These are phyloP conservation scores for Gnatocerus cornutus DNA, from an alignment of 2,888 invertebrate genomes.

Conservation along the genomic window DNA sequence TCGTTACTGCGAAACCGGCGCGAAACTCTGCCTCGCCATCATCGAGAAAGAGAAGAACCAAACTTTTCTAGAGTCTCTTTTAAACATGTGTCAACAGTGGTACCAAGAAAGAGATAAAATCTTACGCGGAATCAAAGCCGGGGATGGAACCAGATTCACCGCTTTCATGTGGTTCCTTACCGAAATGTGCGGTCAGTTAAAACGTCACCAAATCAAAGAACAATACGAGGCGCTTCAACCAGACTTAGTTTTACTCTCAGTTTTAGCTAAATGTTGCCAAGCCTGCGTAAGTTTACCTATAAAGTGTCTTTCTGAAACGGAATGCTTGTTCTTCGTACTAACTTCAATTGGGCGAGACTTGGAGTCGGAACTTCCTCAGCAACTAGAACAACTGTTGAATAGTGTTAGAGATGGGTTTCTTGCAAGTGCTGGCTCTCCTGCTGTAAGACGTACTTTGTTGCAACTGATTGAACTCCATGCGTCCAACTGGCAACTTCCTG, in stretches of 20 bases:
- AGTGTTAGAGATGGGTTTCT: slow-evolving; percentile 91
- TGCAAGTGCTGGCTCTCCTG: slow-evolving; percentile 80
- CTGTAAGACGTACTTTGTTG: slow-evolving; percentile 87
- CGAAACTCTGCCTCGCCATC: slow-evolving; percentile 88
- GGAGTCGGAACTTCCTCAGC: slow-evolving; percentile 86
- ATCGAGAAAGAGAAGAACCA: slow-evolving; percentile 91
- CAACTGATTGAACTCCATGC: slow-evolving; percentile 94
- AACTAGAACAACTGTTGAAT: slow-evolving; percentile 85
- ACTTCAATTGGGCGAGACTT: slow-evolving; percentile 92
- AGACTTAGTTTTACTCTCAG: slow-evolving; percentile 84
- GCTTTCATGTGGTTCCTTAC: slow-evolving; percentile 93
- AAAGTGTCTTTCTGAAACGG: slow-evolving; percentile 88
- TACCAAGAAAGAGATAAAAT: slow-evolving; percentile 87
- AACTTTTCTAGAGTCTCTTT: slow-evolving; percentile 90
- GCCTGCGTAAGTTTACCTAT: slow-evolving; percentile 89
- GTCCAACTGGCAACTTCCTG: slow-evolving; percentile 92
- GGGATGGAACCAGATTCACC: slow-evolving; percentile 81
- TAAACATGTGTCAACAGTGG: slow-evolving; percentile 90
- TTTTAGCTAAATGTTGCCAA: slow-evolving; percentile 92
- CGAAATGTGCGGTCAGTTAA: slow-evolving; percentile 92
- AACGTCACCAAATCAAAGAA: slow-evolving; percentile 76
- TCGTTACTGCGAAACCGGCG: slow-evolving; percentile 87
- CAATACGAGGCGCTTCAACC: slow-evolving; percentile 77
- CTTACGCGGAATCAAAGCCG: slow-evolving; percentile 72
- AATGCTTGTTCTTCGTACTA: slow-evolving; percentile 90